phyloP scores from a whole-genome alignment of 2,888 invertebrate genomes.

The Rosalia funebris region DNA sequence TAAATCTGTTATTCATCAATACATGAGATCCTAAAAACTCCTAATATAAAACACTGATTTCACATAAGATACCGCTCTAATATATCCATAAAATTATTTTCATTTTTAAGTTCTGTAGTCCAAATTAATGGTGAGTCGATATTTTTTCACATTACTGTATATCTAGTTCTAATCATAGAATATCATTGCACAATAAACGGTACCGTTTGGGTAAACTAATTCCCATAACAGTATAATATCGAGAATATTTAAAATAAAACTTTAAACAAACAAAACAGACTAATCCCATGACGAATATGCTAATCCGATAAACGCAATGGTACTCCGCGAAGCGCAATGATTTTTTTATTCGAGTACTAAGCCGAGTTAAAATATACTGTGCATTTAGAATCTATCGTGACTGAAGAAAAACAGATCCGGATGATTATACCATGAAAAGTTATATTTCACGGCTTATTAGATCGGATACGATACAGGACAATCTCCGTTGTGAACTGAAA shows the following conservation, averaged over 20 bases:
- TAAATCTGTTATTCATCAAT: no score
- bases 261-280: not conserved
- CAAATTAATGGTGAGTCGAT: no score
- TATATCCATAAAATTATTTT: no score
- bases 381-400: not conserved
- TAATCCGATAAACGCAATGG: not conserved
- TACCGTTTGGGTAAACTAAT: not conserved
- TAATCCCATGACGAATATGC: not conserved
- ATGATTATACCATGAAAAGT: constrained; percentile 25
- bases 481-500: not conserved
- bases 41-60: no score
- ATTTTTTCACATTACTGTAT: no score
- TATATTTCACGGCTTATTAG: constrained; percentile 27
- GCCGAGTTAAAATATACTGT: not conserved
- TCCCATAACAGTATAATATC: not conserved
- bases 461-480: constrained; percentile 6
- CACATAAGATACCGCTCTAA: no score
- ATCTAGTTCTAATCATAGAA: no score
- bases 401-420: constrained; percentile 24
- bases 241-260: not conserved
- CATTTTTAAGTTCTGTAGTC: no score
- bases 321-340: not conserved
- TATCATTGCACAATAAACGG: not conserved
- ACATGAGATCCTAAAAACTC: no score
- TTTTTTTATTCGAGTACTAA: not conserved